A percentile compares a stretch with the other conserved stretches of the same genome.
Evolutionary conservation across 2,113 vertebrate species (phyloP).

Genomic region (Crypturellus undulatus): DNA sequence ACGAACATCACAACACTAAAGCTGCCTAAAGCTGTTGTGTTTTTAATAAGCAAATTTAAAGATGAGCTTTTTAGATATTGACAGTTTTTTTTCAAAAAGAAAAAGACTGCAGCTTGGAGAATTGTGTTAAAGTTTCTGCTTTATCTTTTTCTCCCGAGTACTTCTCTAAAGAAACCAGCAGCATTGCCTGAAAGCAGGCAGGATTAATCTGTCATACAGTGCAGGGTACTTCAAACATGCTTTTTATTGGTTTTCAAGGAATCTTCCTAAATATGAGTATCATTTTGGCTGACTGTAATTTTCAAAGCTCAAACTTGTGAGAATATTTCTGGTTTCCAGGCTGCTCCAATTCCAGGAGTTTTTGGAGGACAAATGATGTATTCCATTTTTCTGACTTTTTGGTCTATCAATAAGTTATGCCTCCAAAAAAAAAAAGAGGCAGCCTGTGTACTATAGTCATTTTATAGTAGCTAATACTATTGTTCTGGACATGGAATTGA

Average conservation of each 20-base stretch:
- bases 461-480: not conserved
- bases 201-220: not conserved
- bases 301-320: not conserved
- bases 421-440: not conserved
- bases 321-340: not conserved
- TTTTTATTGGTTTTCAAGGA: not conserved
- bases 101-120: not conserved
- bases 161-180: not conserved
- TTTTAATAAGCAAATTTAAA: conserved; percentile 7
- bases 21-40: not conserved
- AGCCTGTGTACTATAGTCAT: not conserved
- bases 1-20: not conserved
- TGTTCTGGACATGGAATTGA: not conserved
- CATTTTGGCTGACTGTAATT: not conserved
- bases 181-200: not conserved
- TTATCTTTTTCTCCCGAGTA: not conserved
- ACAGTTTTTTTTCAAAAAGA: not conserved
- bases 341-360: not conserved
- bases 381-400: not conserved
- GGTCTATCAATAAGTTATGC: not conserved
- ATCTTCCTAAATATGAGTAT: not conserved
- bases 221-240: not conserved
- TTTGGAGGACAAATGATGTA: not conserved
- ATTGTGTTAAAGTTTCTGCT: not conserved
- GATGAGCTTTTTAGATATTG: not conserved